These are phyloP conservation scores for Podarcis raffonei DNA, from an alignment of 2,113 vertebrate species.

Conservation along the genomic window DNA sequence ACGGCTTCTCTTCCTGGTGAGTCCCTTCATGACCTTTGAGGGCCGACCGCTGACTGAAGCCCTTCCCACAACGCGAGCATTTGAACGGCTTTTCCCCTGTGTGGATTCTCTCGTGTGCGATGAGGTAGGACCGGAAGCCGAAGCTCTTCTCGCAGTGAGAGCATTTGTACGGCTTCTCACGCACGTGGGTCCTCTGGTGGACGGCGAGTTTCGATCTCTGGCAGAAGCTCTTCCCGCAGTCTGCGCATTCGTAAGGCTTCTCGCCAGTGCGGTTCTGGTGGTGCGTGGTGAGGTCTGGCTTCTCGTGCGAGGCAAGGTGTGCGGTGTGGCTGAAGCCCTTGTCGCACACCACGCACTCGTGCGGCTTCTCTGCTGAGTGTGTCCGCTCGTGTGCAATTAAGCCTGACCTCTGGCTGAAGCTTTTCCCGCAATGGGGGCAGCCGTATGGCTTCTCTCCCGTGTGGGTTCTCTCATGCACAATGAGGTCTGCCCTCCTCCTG, in stretches of 20 bases:
- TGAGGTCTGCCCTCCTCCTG: neutral
- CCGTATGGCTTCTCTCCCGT: neutral
- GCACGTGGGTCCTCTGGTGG: too few relatives aligned
- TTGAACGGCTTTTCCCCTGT: neutral
- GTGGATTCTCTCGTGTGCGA: neutral
- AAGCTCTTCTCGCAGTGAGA: slow-evolving; percentile 12
- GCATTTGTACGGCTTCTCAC: neutral
- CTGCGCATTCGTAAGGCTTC: too few relatives aligned
- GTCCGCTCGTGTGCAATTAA: neutral
- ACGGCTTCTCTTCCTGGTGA: slow-evolving; percentile 1
- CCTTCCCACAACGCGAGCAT: neutral
- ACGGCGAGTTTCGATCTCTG: too few relatives aligned
- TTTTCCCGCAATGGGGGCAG: neutral
- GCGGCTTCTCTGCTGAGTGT: too few relatives aligned
- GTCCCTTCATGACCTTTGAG: neutral
- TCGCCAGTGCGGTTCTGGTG: too few relatives aligned
- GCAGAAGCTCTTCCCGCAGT: too few relatives aligned
- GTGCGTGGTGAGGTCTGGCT: too few relatives aligned
- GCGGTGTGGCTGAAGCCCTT: neutral
- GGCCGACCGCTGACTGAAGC: neutral
- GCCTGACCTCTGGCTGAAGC: neutral
- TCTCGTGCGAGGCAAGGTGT: neutral
- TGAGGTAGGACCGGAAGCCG: neutral
- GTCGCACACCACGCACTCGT: too few relatives aligned
- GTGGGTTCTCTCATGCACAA: neutral